These are phyloP conservation scores for Axinella damicornis DNA, from an alignment of 37 sponge, comb jelly and placozoan genomes.

Conservation along the genomic window DNA sequence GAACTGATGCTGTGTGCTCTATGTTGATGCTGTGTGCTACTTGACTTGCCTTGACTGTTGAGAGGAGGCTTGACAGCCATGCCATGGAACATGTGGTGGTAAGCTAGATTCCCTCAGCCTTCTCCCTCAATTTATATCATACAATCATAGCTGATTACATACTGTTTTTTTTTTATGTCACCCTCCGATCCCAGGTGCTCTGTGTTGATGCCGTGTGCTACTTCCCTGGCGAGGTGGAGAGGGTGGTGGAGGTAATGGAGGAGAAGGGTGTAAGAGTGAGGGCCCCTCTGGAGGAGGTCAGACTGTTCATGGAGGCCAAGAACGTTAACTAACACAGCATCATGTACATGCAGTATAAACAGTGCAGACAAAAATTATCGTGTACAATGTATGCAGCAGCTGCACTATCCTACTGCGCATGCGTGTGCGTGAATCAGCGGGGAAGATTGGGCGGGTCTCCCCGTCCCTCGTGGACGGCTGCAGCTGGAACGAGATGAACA, in stretches of 20 bases:
- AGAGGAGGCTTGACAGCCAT: not conserved
- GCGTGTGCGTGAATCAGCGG: not conserved
- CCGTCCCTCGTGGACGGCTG: no score
- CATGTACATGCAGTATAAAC: no score
- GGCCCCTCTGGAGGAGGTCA: slow-evolving; percentile 85
- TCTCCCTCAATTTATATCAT: not conserved
- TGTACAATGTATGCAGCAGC: no score
- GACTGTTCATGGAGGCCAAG: slow-evolving; percentile 48
- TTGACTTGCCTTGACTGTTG: slow-evolving; percentile 22
- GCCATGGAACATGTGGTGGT: no score
- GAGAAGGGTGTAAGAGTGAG: slow-evolving; percentile 84
- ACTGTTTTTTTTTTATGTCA: not conserved
- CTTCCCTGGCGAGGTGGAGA: slow-evolving; percentile 59
- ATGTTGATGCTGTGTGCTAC: not conserved
- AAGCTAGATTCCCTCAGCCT: not conserved
- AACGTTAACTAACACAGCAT: no score
- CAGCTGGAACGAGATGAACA: no score
- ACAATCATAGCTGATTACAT: not conserved
- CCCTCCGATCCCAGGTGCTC: slow-evolving; percentile 78
- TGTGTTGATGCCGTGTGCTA: slow-evolving; percentile 67
- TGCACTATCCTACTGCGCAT: not conserved
- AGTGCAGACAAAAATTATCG: no score
- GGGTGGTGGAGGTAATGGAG: slow-evolving; percentile 76
- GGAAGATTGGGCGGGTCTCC: not conserved
- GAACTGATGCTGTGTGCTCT: not conserved